Percentiles rank a stretch among this genome's conserved stretches.
These are phyloP conservation scores for Carollia perspicillata DNA, from an alignment of 2,113 vertebrate species.

Conservation along the genomic window DNA sequence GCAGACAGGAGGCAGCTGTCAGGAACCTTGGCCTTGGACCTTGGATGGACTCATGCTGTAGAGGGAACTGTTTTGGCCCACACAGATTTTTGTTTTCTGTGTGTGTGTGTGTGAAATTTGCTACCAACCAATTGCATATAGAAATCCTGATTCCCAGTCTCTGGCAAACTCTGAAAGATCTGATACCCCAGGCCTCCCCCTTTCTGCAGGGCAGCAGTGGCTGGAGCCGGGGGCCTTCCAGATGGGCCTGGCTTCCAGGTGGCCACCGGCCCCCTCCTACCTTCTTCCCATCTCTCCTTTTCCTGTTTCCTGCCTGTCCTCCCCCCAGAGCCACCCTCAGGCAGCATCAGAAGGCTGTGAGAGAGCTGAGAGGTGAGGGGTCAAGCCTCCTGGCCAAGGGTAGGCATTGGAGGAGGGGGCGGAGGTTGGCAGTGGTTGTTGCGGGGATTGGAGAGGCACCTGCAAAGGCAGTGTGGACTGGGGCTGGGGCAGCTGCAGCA, in stretches of 20 bases:
- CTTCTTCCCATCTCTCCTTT: neutral
- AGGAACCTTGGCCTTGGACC: neutral
- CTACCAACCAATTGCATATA: neutral
- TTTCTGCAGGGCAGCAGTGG: neutral
- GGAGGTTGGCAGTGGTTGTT: neutral
- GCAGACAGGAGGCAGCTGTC: neutral
- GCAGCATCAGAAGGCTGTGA: neutral
- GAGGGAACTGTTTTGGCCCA: constrained; percentile 30
- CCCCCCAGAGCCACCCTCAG: neutral
- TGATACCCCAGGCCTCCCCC: neutral
- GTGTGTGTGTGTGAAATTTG: neutral
- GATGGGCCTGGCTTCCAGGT: neutral
- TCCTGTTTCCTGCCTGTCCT: neutral
- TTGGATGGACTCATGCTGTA: neutral
- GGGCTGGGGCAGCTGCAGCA: too few species aligned
- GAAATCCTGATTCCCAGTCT: neutral
- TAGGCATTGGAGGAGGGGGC: neutral
- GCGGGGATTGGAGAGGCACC: neutral
- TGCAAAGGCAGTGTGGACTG: accelerated
- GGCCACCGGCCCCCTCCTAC: neutral
- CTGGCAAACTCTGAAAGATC: constrained; percentile 12
- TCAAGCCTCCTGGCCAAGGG: too few species aligned
- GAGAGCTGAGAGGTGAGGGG: neutral
- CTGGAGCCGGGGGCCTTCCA: neutral
- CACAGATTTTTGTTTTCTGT: neutral